Percentiles rank a stretch among this genome's conserved stretches.
These are phyloP conservation scores for Alviniconcha strummeri DNA, from an alignment of 2,888 invertebrate species.

Conservation along the genomic window DNA sequence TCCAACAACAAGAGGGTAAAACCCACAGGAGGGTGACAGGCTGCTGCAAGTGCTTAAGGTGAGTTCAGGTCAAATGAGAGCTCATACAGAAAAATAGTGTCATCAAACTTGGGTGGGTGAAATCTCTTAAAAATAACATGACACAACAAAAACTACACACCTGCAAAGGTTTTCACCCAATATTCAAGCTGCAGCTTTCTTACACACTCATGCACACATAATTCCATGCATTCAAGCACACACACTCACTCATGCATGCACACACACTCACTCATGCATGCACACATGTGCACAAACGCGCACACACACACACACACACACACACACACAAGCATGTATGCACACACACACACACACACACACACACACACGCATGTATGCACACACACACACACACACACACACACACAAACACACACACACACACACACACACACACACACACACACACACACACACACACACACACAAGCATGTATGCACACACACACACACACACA, in stretches of 20 bases:
- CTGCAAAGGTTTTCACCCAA: too few relatives aligned
- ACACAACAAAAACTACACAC: too few relatives aligned
- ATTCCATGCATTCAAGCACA: neutral
- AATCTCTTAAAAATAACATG: too few relatives aligned
- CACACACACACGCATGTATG: neutral
- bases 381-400: neutral
- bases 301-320: neutral
- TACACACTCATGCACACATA: neutral
- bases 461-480: neutral
- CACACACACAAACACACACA: neutral
- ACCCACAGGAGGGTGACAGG: neutral
- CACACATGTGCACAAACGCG: neutral
- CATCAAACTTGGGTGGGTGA: too few relatives aligned
- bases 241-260: neutral
- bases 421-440: neutral
- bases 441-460: neutral
- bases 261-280: neutral
- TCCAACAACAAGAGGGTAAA: neutral
- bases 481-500: conserved; percentile 11
- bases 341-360: neutral
- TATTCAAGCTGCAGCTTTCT: too few relatives aligned
- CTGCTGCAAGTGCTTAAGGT: too few relatives aligned
- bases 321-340: neutral
- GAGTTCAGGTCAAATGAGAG: too few relatives aligned
- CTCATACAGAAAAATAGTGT: too few relatives aligned